Percentiles rank a stretch among this genome's conserved stretches.
Evolutionary conservation across 2,888 invertebrate genomes (phyloP).

Genomic region (Penaeus monodon): DNA sequence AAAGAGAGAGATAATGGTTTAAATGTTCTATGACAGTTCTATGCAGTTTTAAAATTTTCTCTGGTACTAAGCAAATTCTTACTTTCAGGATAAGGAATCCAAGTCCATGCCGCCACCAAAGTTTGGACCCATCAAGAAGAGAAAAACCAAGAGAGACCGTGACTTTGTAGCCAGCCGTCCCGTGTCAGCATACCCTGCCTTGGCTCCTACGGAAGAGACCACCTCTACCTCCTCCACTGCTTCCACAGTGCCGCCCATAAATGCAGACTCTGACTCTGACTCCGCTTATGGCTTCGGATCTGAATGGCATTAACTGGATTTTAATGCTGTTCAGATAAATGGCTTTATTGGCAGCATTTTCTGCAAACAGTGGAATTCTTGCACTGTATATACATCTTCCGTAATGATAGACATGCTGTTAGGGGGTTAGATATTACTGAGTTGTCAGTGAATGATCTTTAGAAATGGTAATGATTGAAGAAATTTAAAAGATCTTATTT

Average conservation of each 20-base stretch:
- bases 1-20: too few species aligned
- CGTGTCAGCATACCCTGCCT: constrained; percentile 41
- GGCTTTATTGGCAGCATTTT: too few species aligned
- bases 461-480: too few species aligned
- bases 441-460: too few species aligned
- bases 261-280: constrained; percentile 79
- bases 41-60: too few species aligned
- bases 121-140: constrained; percentile 77
- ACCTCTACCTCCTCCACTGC: constrained; percentile 49
- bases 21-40: too few species aligned
- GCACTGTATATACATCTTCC: too few species aligned
- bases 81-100: constrained; percentile 55
- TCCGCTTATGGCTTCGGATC: constrained; percentile 88
- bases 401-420: too few species aligned
- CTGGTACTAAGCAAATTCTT: not conserved
- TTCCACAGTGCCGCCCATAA: constrained; percentile 49
- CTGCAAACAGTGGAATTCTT: too few species aligned
- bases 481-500: too few species aligned
- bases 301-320: constrained; percentile 73
- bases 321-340: too few species aligned
- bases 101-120: constrained; percentile 75
- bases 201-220: constrained; percentile 38
- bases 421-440: too few species aligned
- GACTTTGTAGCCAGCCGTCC: constrained; percentile 45
- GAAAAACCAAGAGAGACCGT: constrained; percentile 76